Conservation (phyloP, 2,888 invertebrate species). For the Ormyrus rosae region DNA sequence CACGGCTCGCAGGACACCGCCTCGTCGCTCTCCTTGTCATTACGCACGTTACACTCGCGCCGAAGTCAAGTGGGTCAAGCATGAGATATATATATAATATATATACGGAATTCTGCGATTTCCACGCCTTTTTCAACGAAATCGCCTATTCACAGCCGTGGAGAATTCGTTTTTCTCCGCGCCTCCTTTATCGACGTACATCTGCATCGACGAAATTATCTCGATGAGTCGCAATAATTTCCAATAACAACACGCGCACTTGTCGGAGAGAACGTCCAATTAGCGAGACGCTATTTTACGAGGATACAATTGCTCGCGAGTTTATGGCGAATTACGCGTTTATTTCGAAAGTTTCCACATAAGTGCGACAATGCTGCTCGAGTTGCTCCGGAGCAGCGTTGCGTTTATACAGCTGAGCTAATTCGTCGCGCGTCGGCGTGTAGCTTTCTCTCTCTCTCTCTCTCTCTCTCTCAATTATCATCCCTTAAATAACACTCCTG, state of each 20-base stretch:
- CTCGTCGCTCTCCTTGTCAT: conserved; percentile 65
- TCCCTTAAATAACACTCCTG: conserved; percentile 71
- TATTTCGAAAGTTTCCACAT: too few relatives aligned
- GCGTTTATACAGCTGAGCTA: not conserved
- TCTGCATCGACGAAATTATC: conserved; percentile 21
- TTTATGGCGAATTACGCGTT: too few relatives aligned
- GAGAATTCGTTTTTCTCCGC: conserved; percentile 4
- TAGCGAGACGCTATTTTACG: too few relatives aligned
- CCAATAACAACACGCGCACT: too few relatives aligned
- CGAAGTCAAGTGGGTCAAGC: conserved; percentile 73
- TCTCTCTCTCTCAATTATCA: conserved; percentile 67
- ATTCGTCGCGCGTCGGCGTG: conserved; percentile 60
- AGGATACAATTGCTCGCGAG: too few relatives aligned
- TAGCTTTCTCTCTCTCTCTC: not conserved
- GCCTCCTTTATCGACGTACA: conserved; percentile 31
- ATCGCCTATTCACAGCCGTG: conserved; percentile 1
- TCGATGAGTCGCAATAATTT: too few relatives aligned
- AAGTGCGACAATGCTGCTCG: too few relatives aligned
- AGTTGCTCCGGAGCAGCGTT: too few relatives aligned
- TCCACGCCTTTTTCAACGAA: not conserved
- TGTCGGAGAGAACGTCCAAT: too few relatives aligned
- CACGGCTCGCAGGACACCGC: conserved; percentile 74
- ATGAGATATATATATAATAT: not conserved
- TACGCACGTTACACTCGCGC: conserved; percentile 63
- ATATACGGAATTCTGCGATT: conserved; percentile 27